Conservation (phyloP, 2,888 invertebrate species). For the Theristus sp. region DNA sequence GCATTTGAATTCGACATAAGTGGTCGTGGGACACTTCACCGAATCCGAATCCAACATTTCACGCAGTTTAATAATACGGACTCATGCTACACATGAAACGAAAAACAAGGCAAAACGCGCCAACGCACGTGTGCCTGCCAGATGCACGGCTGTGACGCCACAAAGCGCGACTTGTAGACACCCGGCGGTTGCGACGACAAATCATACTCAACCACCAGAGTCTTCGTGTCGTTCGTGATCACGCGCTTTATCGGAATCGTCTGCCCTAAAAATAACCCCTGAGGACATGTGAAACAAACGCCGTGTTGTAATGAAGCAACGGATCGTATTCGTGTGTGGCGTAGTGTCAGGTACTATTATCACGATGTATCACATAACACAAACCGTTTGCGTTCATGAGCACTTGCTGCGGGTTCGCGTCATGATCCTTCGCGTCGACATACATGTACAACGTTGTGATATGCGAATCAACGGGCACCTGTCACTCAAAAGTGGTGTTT, state of each 20-base stretch:
- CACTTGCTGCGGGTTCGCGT: not conserved
- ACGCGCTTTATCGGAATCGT: not conserved
- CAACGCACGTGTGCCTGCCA: not conserved
- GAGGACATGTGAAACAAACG: no score
- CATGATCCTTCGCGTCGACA: not conserved
- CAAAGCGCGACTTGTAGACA: not conserved
- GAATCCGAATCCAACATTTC: no score
- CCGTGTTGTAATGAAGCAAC: no score
- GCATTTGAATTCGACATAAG: no score
- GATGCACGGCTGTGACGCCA: not conserved
- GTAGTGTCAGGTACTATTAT: no score
- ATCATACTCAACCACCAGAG: not conserved
- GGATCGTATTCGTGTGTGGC: no score
- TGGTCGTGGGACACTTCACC: no score
- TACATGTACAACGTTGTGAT: not conserved
- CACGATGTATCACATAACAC: no score
- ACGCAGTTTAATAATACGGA: no score
- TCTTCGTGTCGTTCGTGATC: not conserved
- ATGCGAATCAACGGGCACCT: not conserved
- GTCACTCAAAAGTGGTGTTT: not conserved
- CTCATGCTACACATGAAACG: no score
- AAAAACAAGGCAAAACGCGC: no score
- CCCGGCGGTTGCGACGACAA: not conserved
- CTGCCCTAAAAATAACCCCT: no score
- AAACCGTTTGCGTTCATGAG: not conserved